These are phyloP conservation scores for Venustaconcha ellipsiformis DNA, from an alignment of 1,140 invertebrate genomes.

Conservation along the genomic window DNA sequence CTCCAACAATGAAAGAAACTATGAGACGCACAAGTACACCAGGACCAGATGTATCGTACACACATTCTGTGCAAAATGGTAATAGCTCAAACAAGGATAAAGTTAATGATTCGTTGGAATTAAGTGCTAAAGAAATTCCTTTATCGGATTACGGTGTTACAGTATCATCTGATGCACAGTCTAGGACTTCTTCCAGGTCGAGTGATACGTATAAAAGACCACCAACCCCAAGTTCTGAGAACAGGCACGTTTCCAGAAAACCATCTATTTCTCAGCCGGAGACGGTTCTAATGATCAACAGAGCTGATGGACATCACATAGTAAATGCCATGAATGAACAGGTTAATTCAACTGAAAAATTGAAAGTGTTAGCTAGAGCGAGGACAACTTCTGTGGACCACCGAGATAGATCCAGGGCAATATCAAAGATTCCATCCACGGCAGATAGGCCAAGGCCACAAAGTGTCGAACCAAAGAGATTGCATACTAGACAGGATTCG, in stretches of 20 bases:
- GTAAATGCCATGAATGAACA: slow-evolving; percentile 31
- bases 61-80: not conserved
- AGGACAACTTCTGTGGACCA: slow-evolving; percentile 10
- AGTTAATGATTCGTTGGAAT: slow-evolving; percentile 6
- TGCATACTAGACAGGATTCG: slow-evolving; percentile 6
- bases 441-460: slow-evolving; percentile 26
- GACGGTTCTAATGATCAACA: slow-evolving; percentile 30
- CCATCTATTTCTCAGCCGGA: slow-evolving; percentile 28
- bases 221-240: slow-evolving; percentile 22
- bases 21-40: slow-evolving; percentile 34
- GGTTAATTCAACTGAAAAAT: slow-evolving; percentile 14
- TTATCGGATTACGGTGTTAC: slow-evolving; percentile 4
- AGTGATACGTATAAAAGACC: too few relatives aligned
- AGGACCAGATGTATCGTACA: slow-evolving; percentile 30
- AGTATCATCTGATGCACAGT: too few relatives aligned
- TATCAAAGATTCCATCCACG: slow-evolving; percentile 4
- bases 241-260: slow-evolving; percentile 21
- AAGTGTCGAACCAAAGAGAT: slow-evolving; percentile 35
- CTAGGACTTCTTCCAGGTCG: too few relatives aligned
- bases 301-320: slow-evolving; percentile 33
- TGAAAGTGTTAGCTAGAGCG: slow-evolving; percentile 28
- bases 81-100: slow-evolving; percentile 1
- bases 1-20: not conserved
- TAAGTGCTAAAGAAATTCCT: slow-evolving; percentile 4
- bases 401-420: slow-evolving; percentile 8